These are phyloP conservation scores for Eudemis profundana DNA, from an alignment of 2,888 invertebrate genomes.

Conservation along the genomic window DNA sequence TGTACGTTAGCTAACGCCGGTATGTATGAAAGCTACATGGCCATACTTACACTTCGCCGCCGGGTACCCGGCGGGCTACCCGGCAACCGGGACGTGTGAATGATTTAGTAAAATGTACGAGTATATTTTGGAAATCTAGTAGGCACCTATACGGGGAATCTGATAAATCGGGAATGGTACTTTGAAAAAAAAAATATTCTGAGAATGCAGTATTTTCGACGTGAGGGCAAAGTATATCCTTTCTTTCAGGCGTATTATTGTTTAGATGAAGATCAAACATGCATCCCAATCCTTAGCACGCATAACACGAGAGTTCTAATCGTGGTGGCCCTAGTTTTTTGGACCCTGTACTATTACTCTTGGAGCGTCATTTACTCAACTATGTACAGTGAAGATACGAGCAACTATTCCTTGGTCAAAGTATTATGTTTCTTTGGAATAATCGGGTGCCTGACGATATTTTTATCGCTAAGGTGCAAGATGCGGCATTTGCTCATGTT, in stretches of 20 bases:
- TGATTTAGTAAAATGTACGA: no score
- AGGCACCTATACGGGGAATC: no score
- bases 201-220: no score
- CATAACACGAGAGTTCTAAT: slow-evolving; percentile 65
- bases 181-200: no score
- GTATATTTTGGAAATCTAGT: no score
- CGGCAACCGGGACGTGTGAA: no score
- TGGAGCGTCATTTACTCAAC: slow-evolving; percentile 69
- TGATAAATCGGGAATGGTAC: no score
- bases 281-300: slow-evolving; percentile 63
- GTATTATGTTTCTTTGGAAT: slow-evolving; percentile 57
- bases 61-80: no score
- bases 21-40: no score
- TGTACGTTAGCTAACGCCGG: no score
- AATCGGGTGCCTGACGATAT: slow-evolving; percentile 59
- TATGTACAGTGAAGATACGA: slow-evolving; percentile 56
- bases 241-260: slow-evolving; percentile 72
- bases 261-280: slow-evolving; percentile 70
- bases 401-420: slow-evolving; percentile 55
- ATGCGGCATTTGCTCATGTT: slow-evolving; percentile 61
- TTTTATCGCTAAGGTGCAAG: slow-evolving; percentile 59
- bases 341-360: slow-evolving; percentile 66
- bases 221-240: no score
- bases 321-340: slow-evolving; percentile 57
- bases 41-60: no score